Percentiles rank a stretch among this genome's conserved stretches.
Conservation (phyloP, 2,888 invertebrate genomes). For the Chrysotoxum bicinctum region DNA sequence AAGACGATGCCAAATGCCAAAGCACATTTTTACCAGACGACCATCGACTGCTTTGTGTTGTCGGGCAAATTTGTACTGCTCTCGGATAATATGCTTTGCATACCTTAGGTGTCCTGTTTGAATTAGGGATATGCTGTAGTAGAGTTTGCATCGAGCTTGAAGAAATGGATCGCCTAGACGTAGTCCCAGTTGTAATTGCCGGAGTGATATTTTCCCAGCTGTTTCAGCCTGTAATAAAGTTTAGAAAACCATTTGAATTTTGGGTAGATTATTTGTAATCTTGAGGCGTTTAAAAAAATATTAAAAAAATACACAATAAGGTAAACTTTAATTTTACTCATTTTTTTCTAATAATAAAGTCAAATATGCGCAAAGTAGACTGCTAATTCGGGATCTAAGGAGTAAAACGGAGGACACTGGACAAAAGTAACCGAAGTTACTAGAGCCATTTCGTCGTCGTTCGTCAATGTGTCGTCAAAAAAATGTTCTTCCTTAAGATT, state of each 20-base stretch:
- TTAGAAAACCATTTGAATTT: background rate
- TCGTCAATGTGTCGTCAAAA: no score
- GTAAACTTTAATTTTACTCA: no score
- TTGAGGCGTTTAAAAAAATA: no score
- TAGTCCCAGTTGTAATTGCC: constrained; percentile 91
- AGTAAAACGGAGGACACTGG: no score
- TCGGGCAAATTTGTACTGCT: constrained; percentile 83
- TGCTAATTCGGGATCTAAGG: no score
- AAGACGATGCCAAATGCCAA: constrained; percentile 92
- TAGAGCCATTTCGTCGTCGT: no score
- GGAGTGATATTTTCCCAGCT: constrained; percentile 93
- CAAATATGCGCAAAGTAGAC: no score
- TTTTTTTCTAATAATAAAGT: no score
- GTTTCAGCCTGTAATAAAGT: constrained; percentile 88
- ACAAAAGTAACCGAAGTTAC: no score
- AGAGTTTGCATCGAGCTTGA: constrained; percentile 92
- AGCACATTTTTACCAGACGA: constrained; percentile 90
- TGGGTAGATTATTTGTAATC: no score
- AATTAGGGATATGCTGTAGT: constrained; percentile 92
- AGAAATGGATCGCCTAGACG: constrained; percentile 91
- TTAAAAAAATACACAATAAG: no score
- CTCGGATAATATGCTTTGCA: constrained; percentile 85
- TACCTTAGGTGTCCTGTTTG: constrained; percentile 88
- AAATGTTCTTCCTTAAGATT: no score
- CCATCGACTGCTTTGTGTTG: constrained; percentile 82